Evolutionary conservation across 2,888 invertebrate species (phyloP), one percentile per base, ranked within the genome.

Genomic region (Steinernema scapterisci): DNA sequence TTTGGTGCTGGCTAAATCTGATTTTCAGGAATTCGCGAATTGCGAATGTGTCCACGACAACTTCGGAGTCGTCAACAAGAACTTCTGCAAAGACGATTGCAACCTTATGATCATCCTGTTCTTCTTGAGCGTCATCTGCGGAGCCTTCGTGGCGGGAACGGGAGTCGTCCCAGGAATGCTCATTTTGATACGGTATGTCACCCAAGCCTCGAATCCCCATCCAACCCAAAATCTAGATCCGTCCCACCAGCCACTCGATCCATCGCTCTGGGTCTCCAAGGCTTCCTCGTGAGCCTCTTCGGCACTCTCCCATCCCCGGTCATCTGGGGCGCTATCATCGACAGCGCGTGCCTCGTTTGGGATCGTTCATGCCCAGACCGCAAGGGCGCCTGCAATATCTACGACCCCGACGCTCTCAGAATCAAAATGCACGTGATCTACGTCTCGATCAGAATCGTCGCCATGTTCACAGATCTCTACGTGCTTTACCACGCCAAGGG

Each of bases 311-410:
- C 89, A 7, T 88, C 88, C 1, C 89, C 89, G 0, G 81, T 89
- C 16, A 74, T 89, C 16, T 88, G 88, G 80, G 89, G 89, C 5
- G 77, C 81, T 5, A 83, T 89, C 13, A 86, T 89, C 19, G 89
- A 89, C 79, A 86, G 86, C 45, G 82, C 88, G n/a, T 89, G 89
- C 73, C 77, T 87, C 3, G 85, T 89, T 1, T 89, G 89, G 89
- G 88, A 88, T 43, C 81, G 86, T 31, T 82, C 83, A 0, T 89
- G 89, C 74, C 81, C 80, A 6, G 80, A 75, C 0, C 63, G 75
- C 5, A 73, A 76, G 7, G 89, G 89, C 6, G 82, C 87, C 0
- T 89, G 89, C 74, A 84, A 87, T 80, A 82, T 89, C 16, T 89
- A 89, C 78, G 86, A 88, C 73, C 87, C 87, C 16, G 73, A 77